These are phyloP conservation scores for Elymnias hypermnestra DNA, from an alignment of 1,140 invertebrate genomes.

Conservation along the genomic window DNA sequence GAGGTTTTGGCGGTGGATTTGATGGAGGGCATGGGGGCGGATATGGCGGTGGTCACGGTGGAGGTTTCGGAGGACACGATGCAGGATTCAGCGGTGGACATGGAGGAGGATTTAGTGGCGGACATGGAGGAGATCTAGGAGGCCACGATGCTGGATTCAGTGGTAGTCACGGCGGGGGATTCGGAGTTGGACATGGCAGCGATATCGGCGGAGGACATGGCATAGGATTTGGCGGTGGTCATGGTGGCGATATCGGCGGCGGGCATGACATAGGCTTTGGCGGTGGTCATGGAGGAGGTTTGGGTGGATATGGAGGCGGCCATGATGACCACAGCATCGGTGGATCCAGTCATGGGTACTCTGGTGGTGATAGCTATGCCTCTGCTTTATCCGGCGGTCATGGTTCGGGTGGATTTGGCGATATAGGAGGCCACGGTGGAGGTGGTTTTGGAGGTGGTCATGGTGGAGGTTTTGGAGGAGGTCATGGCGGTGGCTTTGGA, in stretches of 20 bases:
- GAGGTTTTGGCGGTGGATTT: constrained; percentile 12
- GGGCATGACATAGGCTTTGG: too few species aligned
- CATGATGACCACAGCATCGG: constrained; percentile 13
- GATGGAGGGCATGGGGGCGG: constrained; percentile 23
- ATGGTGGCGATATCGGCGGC: constrained; percentile 20
- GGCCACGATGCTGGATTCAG: constrained; percentile 17
- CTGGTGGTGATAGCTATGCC: constrained; percentile 29
- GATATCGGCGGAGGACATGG: constrained; percentile 25
- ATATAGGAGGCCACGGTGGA: constrained; percentile 23
- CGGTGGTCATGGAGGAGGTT: background rate
- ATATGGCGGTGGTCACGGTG: constrained; percentile 21
- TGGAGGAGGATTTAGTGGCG: too few species aligned
- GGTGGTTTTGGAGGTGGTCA: constrained; percentile 18
- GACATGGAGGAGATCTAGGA: too few species aligned
- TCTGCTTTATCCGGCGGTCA: constrained; percentile 11
- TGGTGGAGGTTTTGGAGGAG: constrained; percentile 9
- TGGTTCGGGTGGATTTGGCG: constrained; percentile 26
- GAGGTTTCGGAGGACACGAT: constrained; percentile 23
- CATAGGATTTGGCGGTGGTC: constrained; percentile 9
- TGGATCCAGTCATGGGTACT: constrained; percentile 3
- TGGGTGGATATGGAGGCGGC: constrained; percentile 17
- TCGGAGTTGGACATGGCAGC: constrained; percentile 26
- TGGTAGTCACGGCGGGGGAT: constrained; percentile 20
- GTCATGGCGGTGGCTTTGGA: constrained; percentile 9
- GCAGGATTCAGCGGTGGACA: constrained; percentile 23